Percentiles rank a stretch among this genome's conserved stretches.
Evolutionary conservation across 2,797 vertebrate species (phyloP).

Genomic region (Tachyglossus aculeatus): DNA sequence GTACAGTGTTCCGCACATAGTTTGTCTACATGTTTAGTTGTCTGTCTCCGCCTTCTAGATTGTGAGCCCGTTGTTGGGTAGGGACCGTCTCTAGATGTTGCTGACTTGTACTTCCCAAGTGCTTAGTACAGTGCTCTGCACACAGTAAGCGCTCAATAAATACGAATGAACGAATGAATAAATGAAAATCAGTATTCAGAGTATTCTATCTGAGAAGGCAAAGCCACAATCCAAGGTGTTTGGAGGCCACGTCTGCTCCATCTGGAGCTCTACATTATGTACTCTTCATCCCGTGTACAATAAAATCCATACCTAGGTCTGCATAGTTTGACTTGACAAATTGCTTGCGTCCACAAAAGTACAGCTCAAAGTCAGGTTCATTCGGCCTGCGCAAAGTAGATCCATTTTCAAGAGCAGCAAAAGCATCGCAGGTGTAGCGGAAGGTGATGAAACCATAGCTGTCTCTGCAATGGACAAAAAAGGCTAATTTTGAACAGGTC

Average conservation of each 20-base stretch:
- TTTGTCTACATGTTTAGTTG: no score
- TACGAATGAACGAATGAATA: no score
- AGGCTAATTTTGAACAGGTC: slow-evolving; percentile 28
- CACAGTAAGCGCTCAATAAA: no score
- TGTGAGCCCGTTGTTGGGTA: no score
- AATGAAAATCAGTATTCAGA: background rate
- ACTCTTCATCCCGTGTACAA: slow-evolving; percentile 11
- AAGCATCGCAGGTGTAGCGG: slow-evolving; percentile 98
- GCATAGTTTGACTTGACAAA: slow-evolving; percentile 98
- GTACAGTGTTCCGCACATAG: no score
- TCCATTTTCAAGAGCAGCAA: slow-evolving; percentile 97
- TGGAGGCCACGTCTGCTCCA: background rate
- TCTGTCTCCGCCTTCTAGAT: no score
- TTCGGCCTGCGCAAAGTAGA: slow-evolving; percentile 91
- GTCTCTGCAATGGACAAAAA: slow-evolving; percentile 82
- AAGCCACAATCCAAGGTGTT: background rate
- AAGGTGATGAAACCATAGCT: slow-evolving; percentile 99
- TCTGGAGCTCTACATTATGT: background rate
- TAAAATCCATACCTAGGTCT: slow-evolving; percentile 92
- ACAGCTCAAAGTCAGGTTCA: slow-evolving; percentile 96
- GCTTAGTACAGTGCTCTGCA: no score
- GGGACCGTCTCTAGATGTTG: no score
- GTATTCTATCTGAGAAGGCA: slow-evolving; percentile 3
- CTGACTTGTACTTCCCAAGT: no score
- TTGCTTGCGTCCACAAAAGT: slow-evolving; percentile 95